phyloP scores from a whole-genome alignment of 2,113 vertebrate species.

The Andinoacara biseriatus region DNA sequence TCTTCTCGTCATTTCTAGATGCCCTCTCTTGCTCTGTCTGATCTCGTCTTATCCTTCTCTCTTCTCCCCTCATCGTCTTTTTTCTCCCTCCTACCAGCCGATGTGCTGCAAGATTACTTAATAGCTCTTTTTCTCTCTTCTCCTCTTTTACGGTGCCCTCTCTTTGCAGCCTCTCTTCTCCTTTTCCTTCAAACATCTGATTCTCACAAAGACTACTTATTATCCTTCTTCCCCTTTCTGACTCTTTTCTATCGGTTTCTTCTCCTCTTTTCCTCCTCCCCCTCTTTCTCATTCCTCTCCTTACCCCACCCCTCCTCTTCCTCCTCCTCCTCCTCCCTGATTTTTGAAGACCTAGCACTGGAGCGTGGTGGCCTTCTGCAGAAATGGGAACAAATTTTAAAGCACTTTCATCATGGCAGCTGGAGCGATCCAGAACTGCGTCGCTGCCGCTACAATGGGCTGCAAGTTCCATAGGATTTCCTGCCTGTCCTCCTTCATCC shows the following conservation, averaged over 20 bases:
- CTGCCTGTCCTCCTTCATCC: constrained; percentile 62
- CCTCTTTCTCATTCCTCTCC: constrained; percentile 56
- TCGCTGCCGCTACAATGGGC: constrained; percentile 22
- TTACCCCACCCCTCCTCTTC: constrained; percentile 52
- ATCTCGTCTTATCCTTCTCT: constrained; percentile 57
- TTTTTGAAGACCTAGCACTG: constrained; percentile 15
- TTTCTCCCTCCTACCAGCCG: constrained; percentile 46
- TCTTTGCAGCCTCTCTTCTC: constrained; percentile 42
- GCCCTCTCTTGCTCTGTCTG: constrained; percentile 55
- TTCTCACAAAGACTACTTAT: constrained; percentile 35
- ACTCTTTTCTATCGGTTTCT: constrained; percentile 30
- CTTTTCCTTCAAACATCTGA: constrained; percentile 47
- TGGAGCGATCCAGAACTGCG: constrained; percentile 12
- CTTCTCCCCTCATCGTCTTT: constrained; percentile 47
- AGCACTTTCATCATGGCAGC: constrained; percentile 57
- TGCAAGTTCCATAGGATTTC: constrained; percentile 60
- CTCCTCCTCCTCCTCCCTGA: constrained; percentile 36
- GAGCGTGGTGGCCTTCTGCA: constrained; percentile 37
- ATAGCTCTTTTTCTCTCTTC: constrained; percentile 49
- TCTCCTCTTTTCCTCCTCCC: constrained; percentile 55
- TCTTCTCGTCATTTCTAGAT: constrained; percentile 65
- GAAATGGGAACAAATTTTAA: constrained; percentile 54
- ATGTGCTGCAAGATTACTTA: constrained; percentile 61
- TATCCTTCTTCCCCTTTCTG: constrained; percentile 26
- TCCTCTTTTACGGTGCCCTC: constrained; percentile 49